Percentiles rank a stretch among this genome's conserved stretches.
Evolutionary conservation across 2,888 invertebrate species (phyloP).

Genomic region (Isotomurus palustris): DNA sequence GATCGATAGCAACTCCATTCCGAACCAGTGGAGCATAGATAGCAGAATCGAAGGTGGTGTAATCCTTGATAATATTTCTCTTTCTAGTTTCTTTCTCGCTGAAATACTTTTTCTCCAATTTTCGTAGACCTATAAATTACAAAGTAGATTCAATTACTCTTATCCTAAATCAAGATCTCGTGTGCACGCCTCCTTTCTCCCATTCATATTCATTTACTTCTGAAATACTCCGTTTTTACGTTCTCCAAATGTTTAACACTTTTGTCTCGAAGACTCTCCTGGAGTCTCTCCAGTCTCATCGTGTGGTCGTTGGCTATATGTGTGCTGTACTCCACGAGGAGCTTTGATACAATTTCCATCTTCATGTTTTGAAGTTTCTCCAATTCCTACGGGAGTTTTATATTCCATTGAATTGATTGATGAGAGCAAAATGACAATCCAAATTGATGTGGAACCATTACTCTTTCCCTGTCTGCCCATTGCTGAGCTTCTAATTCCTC

Average conservation of each 20-base stretch:
- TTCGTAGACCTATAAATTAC: constrained; percentile 27
- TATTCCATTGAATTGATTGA: constrained; percentile 1
- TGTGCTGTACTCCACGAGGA: constrained; percentile 57
- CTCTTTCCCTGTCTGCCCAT: constrained; percentile 76
- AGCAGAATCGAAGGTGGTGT: constrained; percentile 59
- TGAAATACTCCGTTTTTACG: constrained; percentile 53
- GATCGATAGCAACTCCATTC: constrained; percentile 55
- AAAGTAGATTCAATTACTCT: constrained; percentile 8
- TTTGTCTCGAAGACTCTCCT: constrained; percentile 56
- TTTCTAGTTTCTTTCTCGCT: constrained; percentile 50
- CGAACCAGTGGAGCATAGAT: constrained; percentile 61
- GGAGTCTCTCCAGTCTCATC: constrained; percentile 53
- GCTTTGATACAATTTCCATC: constrained; percentile 63
- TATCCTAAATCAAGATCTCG: neutral
- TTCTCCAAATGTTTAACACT: constrained; percentile 57
- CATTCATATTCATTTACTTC: constrained; percentile 43
- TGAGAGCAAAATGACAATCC: neutral
- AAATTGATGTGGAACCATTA: constrained; percentile 48
- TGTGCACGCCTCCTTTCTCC: neutral
- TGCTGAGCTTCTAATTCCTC: constrained; percentile 75
- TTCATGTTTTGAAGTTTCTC: constrained; percentile 66
- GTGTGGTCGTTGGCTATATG: constrained; percentile 53
- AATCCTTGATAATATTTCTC: constrained; percentile 54
- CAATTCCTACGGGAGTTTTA: constrained; percentile 57
- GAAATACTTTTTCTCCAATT: constrained; percentile 34